phyloP scores from a whole-genome alignment of 2,797 vertebrate genomes.

The Fratercula arctica region DNA sequence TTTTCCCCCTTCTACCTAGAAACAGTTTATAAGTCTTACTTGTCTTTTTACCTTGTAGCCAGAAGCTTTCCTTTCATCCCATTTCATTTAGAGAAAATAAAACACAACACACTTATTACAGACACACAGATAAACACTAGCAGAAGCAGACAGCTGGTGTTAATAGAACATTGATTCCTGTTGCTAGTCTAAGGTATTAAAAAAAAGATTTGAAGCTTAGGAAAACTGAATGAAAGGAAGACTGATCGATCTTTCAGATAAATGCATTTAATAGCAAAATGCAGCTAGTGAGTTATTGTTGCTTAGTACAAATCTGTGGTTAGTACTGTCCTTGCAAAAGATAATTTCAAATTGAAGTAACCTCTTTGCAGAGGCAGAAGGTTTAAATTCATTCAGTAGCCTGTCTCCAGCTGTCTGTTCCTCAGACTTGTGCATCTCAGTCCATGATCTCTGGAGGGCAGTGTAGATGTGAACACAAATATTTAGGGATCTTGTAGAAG shows the following conservation, averaged over 20 bases:
- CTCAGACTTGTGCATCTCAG: neutral
- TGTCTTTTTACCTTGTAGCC: neutral
- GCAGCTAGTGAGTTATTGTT: neutral
- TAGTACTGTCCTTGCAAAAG: neutral
- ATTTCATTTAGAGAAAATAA: neutral
- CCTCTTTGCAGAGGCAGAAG: neutral
- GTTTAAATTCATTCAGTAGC: neutral
- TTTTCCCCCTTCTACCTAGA: neutral
- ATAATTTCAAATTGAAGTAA: neutral
- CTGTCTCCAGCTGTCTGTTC: neutral
- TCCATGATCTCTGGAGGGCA: neutral
- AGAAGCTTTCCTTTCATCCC: neutral
- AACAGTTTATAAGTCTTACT: neutral
- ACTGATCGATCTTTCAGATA: neutral
- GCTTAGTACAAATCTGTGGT: neutral
- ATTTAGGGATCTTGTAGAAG: neutral
- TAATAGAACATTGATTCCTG: neutral
- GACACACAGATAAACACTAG: neutral
- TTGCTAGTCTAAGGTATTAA: neutral
- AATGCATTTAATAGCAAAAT: neutral
- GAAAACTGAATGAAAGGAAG: neutral
- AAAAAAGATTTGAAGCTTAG: neutral
- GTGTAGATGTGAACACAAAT: neutral
- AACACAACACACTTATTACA: neutral
- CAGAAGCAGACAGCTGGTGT: neutral